Percentiles rank a stretch among this genome's conserved stretches.
These are phyloP conservation scores for Sebastes iracundus DNA, from an alignment of 2,797 vertebrate species.

Conservation along the genomic window DNA sequence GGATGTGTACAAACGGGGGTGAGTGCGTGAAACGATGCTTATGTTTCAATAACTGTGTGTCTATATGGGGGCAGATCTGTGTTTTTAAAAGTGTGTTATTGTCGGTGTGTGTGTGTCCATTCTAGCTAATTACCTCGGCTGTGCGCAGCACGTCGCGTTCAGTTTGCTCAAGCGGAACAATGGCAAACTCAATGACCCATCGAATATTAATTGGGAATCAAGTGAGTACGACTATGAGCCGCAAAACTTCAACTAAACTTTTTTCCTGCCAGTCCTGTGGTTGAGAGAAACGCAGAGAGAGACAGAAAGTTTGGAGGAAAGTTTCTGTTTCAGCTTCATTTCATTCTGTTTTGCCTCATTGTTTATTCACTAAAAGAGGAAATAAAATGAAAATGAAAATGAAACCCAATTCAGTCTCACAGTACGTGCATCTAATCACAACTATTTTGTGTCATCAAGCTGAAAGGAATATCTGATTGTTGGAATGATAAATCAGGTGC, in stretches of 20 bases:
- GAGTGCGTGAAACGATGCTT: background rate
- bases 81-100: background rate
- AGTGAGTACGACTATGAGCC: background rate
- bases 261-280: background rate
- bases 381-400: background rate
- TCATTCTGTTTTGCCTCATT: background rate
- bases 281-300: background rate
- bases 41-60: background rate
- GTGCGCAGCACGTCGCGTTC: background rate
- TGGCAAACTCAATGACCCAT: background rate
- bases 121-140: slow-evolving; percentile 16
- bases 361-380: background rate
- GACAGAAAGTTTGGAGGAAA: background rate
- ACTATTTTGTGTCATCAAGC: background rate
- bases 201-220: slow-evolving; percentile 41
- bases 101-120: background rate
- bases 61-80: background rate
- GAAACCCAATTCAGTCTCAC: background rate
- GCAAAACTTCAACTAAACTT: background rate
- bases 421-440: background rate
- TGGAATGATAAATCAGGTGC: background rate
- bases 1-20: background rate
- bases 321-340: background rate
- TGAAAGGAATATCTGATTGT: background rate
- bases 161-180: slow-evolving; percentile 22